phyloP scores from a whole-genome alignment of 2,888 invertebrate species.

The Polydrusus pterygomalis region DNA sequence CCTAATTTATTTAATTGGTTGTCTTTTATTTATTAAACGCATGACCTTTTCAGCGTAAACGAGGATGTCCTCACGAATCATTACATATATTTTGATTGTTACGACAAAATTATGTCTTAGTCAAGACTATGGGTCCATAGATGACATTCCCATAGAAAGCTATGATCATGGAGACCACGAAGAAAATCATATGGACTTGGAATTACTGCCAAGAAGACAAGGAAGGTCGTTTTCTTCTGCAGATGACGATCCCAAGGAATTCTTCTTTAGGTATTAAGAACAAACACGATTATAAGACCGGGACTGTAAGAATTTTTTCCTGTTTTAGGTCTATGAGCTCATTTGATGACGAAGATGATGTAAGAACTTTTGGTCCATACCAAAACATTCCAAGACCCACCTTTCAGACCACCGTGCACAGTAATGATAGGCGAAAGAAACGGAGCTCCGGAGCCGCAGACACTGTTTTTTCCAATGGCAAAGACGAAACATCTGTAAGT shows the following conservation, averaged over 20 bases:
- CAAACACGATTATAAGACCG: background rate
- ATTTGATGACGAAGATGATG: constrained; percentile 46
- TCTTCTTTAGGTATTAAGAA: constrained; percentile 55
- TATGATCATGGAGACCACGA: constrained; percentile 58
- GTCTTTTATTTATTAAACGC: constrained; percentile 1
- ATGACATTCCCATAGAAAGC: constrained; percentile 61
- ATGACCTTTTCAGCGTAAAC: constrained; percentile 8
- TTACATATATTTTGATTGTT: constrained; percentile 6
- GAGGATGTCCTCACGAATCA: background rate
- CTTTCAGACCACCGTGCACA: constrained; percentile 6
- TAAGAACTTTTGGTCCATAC: constrained; percentile 37
- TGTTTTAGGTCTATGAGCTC: constrained; percentile 40
- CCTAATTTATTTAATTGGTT: constrained; percentile 15
- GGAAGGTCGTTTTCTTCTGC: constrained; percentile 52
- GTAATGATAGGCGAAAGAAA: constrained; percentile 34
- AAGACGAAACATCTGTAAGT: constrained; percentile 30
- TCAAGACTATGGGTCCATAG: constrained; percentile 57
- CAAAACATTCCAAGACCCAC: constrained; percentile 43
- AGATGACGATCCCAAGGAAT: constrained; percentile 56
- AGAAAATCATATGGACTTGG: constrained; percentile 61
- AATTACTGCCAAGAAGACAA: constrained; percentile 60
- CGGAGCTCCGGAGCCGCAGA: constrained; percentile 42
- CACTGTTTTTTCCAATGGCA: background rate
- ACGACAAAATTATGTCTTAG: constrained; percentile 13
- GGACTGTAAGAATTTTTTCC: background rate